phyloP scores from a whole-genome alignment of 1,140 invertebrate genomes.

The Matsumurasca onukii region DNA sequence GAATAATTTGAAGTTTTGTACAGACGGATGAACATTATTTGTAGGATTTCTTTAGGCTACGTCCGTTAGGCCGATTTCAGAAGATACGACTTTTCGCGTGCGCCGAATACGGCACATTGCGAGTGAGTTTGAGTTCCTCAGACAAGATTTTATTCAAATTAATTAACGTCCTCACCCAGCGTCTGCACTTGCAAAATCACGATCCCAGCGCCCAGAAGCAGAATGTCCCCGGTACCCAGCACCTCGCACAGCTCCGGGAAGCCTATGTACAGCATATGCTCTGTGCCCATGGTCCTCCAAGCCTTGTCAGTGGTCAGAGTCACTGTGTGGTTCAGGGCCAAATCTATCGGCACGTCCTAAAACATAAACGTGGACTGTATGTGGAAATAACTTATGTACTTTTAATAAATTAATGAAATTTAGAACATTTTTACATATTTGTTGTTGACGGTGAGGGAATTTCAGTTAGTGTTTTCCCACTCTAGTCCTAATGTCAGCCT shows the following conservation, averaged over 20 bases:
- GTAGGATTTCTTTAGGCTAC: no score
- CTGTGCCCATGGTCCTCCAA: conserved; percentile 79
- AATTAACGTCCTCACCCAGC: conserved; percentile 2
- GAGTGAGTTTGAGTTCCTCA: background rate
- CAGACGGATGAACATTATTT: no score
- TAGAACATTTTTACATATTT: no score
- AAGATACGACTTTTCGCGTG: no score
- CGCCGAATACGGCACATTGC: no score
- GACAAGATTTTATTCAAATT: background rate
- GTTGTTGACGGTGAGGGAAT: no score
- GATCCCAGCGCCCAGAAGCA: conserved; percentile 96
- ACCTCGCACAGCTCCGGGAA: conserved; percentile 97
- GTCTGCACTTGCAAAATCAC: conserved; percentile 54
- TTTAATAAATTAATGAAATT: no score
- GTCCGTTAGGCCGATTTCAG: no score
- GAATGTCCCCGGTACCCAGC: conserved; percentile 76
- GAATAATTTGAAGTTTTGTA: no score
- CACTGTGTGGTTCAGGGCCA: conserved; percentile 1
- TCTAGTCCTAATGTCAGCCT: no score
- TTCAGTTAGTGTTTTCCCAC: no score
- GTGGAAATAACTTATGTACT: no score
- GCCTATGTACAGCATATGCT: conserved; percentile 73
- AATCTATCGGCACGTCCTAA: background rate
- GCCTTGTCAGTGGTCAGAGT: conserved; percentile 79
- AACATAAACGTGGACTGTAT: background rate